Conservation (phyloP, 2,113 vertebrate genomes). For the Nothocercus nigrocapillus region DNA sequence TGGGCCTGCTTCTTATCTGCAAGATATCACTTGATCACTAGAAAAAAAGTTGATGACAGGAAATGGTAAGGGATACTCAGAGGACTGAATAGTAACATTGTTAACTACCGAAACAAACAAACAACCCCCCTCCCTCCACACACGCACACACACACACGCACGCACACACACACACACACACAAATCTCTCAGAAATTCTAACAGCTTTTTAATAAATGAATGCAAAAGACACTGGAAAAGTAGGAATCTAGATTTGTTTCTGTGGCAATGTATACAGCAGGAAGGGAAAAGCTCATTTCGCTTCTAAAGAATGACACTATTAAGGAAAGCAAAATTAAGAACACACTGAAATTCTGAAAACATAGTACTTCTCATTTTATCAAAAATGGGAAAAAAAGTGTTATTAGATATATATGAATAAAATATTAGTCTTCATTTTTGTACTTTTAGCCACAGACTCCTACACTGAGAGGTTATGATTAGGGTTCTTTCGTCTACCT, state of each 20-base stretch:
- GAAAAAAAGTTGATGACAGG: neutral
- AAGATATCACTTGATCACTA: neutral
- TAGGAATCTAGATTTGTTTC: neutral
- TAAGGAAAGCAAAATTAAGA: neutral
- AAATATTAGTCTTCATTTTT: neutral
- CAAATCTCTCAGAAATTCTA: accelerated
- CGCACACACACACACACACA: no score
- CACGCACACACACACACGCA: no score
- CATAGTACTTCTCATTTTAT: neutral
- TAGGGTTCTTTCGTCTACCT: neutral
- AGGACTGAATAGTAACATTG: neutral
- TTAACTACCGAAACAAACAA: neutral
- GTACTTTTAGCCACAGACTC: neutral
- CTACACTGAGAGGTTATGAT: neutral
- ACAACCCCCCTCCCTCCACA: no score
- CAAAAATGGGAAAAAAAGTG: neutral
- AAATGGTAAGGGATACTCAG: neutral
- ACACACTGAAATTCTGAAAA: neutral
- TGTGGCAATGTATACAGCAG: neutral
- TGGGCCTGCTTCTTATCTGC: neutral
- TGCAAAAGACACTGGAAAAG: neutral
- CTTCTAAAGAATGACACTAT: neutral
- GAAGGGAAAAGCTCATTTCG: neutral
- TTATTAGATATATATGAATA: neutral
- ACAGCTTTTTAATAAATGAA: neutral